These are phyloP conservation scores for Petromus typicus DNA, from an alignment of 2,113 vertebrate genomes.

Conservation along the genomic window DNA sequence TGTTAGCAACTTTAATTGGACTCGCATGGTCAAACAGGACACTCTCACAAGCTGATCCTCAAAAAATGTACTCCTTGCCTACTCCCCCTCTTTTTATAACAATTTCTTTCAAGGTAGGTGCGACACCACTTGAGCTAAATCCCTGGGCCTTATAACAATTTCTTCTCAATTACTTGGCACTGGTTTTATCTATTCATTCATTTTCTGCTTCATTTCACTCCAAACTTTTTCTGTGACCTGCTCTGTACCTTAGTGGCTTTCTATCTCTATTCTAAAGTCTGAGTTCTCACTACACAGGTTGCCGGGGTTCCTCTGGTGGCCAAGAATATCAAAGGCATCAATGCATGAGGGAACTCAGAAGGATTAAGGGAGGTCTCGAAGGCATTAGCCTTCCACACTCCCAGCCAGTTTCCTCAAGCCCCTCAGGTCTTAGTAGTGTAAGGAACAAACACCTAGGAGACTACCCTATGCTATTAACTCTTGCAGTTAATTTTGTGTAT, in stretches of 20 bases:
- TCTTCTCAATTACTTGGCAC: constrained; percentile 3
- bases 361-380: constrained; percentile 27
- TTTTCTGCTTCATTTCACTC: constrained; percentile 60
- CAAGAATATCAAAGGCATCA: constrained; percentile 55
- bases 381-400: neutral
- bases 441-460: neutral
- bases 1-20: constrained; percentile 14
- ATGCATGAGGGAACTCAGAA: constrained; percentile 20
- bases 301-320: neutral
- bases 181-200: neutral
- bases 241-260: neutral
- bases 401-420: neutral
- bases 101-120: too few relatives aligned
- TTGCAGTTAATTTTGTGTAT: constrained; percentile 20
- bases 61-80: neutral
- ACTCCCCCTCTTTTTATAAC: neutral
- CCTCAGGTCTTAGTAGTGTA: neutral
- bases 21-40: neutral
- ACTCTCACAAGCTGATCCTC: neutral
- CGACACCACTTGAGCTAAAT: too few relatives aligned
- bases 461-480: neutral
- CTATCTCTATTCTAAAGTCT: constrained; percentile 30
- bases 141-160: neutral
- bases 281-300: constrained; percentile 31
- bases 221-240: neutral